These are phyloP conservation scores for Eledone cirrhosa DNA, from an alignment of 2,888 invertebrate genomes.

Conservation along the genomic window DNA sequence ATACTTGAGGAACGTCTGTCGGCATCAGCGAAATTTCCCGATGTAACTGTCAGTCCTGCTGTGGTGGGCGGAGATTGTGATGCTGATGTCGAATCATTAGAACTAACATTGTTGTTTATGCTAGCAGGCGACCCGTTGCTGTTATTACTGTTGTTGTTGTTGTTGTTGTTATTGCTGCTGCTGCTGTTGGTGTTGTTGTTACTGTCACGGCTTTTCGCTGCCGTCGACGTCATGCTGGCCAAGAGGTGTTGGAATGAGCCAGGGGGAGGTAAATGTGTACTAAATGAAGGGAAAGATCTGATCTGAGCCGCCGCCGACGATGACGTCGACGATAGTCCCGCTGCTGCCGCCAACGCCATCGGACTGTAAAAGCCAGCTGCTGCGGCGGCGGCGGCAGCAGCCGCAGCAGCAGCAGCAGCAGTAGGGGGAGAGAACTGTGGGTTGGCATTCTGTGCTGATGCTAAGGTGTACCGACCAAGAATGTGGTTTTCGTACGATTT, in stretches of 20 bases:
- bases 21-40: constrained; percentile 30
- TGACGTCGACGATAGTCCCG: constrained; percentile 32
- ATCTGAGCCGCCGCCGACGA: constrained; percentile 11
- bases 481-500: constrained; percentile 59
- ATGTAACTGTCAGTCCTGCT: constrained; percentile 12
- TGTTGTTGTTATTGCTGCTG: background rate
- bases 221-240: constrained; percentile 55
- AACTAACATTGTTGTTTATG: background rate
- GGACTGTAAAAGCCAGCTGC: constrained; percentile 29
- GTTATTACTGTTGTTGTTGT: background rate
- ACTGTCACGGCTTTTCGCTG: constrained; percentile 40
- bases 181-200: background rate
- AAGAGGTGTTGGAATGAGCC: constrained; percentile 59
- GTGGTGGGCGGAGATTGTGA: constrained; percentile 13
- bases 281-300: constrained; percentile 36
- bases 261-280: constrained; percentile 43
- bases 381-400: constrained; percentile 32
- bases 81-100: background rate
- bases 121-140: background rate
- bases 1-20: constrained; percentile 51
- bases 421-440: constrained; percentile 23
- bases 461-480: constrained; percentile 41
- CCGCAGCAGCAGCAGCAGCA: background rate
- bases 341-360: constrained; percentile 31
- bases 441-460: constrained; percentile 27